These are phyloP conservation scores for Mormyrus lacerda DNA, from an alignment of 2,113 vertebrate genomes.

Conservation along the genomic window DNA sequence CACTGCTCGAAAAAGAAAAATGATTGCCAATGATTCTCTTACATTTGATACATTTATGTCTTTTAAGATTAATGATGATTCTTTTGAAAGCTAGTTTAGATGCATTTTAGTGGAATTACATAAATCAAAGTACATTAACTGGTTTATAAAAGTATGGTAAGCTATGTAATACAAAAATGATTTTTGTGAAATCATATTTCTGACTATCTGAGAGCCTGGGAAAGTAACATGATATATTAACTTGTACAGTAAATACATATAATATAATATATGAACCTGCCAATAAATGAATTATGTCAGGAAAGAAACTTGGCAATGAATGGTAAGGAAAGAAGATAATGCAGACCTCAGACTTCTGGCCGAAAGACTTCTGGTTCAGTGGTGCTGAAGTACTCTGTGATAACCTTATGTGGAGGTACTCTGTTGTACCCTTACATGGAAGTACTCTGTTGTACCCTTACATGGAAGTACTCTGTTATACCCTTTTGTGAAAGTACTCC, in stretches of 20 bases:
- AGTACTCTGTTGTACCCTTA: neutral
- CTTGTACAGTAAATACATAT: neutral
- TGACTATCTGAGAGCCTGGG: neutral
- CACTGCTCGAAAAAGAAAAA: neutral
- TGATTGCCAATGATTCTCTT: neutral
- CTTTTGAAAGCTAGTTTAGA: neutral
- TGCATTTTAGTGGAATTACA: neutral
- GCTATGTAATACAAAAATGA: neutral
- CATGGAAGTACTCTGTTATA: neutral
- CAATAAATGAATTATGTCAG: neutral
- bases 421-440: too few relatives aligned
- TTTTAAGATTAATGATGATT: neutral
- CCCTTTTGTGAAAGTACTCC: neutral
- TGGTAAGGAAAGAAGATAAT: neutral
- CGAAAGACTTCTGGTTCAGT: neutral
- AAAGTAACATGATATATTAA: neutral
- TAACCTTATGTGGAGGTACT: neutral
- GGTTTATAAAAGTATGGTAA: neutral
- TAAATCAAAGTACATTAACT: slow-evolving; percentile 13
- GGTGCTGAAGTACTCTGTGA: neutral
- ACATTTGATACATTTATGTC: neutral
- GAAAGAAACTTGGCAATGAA: neutral
- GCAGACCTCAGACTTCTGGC: neutral
- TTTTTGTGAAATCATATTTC: neutral
- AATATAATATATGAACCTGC: neutral